Evolutionary conservation across 2,113 vertebrate species (phyloP).

Genomic region (Seriola rivoliana): DNA sequence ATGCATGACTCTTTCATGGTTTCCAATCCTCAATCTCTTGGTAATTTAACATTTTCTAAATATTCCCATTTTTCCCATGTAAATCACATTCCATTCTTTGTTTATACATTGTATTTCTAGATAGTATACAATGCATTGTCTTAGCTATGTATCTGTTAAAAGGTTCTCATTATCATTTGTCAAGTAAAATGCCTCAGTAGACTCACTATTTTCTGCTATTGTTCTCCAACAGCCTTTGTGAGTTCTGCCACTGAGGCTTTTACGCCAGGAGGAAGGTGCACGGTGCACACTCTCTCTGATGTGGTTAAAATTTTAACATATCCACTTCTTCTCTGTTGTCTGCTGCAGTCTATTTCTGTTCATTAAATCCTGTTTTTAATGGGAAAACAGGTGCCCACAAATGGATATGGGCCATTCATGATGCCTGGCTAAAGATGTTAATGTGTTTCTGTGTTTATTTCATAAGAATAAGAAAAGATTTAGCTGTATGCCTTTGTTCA

Average conservation of each 20-base stretch:
- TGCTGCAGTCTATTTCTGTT: conserved; percentile 18
- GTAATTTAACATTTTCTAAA: background rate
- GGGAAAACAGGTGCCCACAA: background rate
- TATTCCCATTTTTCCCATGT: background rate
- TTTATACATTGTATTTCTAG: background rate
- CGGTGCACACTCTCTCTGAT: conserved; percentile 9
- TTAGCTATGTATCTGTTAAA: background rate
- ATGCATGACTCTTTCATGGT: background rate
- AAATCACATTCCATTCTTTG: background rate
- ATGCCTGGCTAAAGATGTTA: conserved; percentile 1
- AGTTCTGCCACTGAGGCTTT: conserved; percentile 29
- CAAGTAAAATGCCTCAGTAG: conserved; percentile 24
- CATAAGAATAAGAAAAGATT: background rate
- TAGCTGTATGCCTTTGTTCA: conserved; percentile 6
- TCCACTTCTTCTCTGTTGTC: conserved; percentile 23
- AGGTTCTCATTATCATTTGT: conserved; percentile 31
- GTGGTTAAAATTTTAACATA: conserved; percentile 23
- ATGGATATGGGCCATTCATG: conserved; percentile 21
- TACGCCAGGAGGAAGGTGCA: conserved; percentile 3
- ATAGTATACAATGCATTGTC: background rate
- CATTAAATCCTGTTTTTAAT: conserved; percentile 44
- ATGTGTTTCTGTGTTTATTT: conserved; percentile 29
- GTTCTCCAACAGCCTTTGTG: conserved; percentile 14
- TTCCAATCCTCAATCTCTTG: background rate
- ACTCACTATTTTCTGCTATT: conserved; percentile 39